phyloP scores from a whole-genome alignment of 1,140 invertebrate species.

The Maniola jurtina region DNA sequence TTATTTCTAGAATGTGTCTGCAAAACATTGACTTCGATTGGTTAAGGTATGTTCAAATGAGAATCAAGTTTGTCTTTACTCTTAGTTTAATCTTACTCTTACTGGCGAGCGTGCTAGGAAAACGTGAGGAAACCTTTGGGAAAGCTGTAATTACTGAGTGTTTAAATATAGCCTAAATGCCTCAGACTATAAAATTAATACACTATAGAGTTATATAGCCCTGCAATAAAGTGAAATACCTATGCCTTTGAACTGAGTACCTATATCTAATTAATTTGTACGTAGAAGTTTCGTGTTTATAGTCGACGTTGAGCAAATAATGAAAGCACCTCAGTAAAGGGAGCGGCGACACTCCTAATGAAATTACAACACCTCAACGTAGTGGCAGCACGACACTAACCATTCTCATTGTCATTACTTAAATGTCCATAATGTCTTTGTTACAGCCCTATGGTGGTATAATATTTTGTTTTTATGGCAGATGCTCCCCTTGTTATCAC shows the following conservation, averaged over 20 bases:
- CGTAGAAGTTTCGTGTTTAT: constrained; percentile 49
- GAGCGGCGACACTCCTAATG: constrained; percentile 52
- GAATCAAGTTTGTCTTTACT: too few species aligned
- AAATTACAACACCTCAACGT: constrained; percentile 46
- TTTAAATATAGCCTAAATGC: neutral
- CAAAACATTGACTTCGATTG: too few species aligned
- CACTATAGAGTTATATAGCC: neutral
- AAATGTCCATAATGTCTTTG: constrained; percentile 12
- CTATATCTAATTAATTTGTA: constrained; percentile 31
- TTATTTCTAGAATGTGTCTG: too few species aligned
- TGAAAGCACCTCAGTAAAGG: constrained; percentile 50
- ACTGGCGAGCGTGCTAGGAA: too few species aligned
- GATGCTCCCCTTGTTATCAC: neutral
- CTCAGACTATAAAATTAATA: neutral
- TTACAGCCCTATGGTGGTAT: constrained; percentile 2
- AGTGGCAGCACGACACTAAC: constrained; percentile 49
- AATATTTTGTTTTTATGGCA: neutral
- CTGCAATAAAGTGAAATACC: neutral
- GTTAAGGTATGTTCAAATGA: too few species aligned
- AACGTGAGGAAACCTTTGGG: too few species aligned
- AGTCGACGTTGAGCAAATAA: constrained; percentile 45
- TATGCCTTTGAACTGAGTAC: neutral
- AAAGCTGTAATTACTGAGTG: too few species aligned
- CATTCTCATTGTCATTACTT: constrained; percentile 18
- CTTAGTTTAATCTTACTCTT: too few species aligned